phyloP scores from a whole-genome alignment of 2,888 invertebrate species.

The Smittia aterrima region DNA sequence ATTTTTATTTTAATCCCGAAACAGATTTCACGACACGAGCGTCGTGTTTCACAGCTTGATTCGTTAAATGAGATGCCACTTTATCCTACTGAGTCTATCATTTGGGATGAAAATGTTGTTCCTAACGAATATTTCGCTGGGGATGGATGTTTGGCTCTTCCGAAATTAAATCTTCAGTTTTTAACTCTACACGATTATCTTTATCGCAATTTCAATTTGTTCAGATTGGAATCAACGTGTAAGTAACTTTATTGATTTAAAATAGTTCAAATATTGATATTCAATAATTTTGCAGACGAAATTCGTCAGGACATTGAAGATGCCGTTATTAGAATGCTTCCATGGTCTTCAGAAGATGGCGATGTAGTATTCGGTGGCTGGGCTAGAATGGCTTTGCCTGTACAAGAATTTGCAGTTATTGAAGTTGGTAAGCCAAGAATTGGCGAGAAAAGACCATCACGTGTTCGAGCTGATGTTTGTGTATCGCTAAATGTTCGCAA shows the following conservation, averaged over 20 bases:
- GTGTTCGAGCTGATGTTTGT: conserved; percentile 92
- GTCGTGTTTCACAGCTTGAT: conserved; percentile 86
- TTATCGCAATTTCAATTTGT: conserved; percentile 94
- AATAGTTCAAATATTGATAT: conserved; percentile 14
- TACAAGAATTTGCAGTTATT: conserved; percentile 87
- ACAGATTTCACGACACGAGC: conserved; percentile 82
- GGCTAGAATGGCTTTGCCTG: conserved; percentile 98
- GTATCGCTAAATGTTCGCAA: conserved; percentile 86
- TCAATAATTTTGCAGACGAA: conserved; percentile 69
- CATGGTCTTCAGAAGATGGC: conserved; percentile 89
- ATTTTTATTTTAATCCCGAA: too few relatives aligned
- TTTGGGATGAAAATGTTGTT: conserved; percentile 99
- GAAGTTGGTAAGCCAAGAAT: conserved; percentile 92
- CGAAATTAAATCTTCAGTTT: conserved; percentile 97
- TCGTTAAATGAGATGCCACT: conserved; percentile 96
- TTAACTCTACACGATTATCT: conserved; percentile 97
- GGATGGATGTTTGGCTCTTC: conserved; percentile 91
- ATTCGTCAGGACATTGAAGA: conserved; percentile 98
- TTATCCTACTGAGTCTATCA: conserved; percentile 95
- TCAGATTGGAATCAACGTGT: conserved; percentile 97
- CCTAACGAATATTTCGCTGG: conserved; percentile 97
- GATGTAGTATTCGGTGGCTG: conserved; percentile 92
- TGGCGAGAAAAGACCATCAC: conserved; percentile 90
- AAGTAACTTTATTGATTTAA: conserved; percentile 52
- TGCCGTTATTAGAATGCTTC: conserved; percentile 89